Percentiles rank a stretch among this genome's conserved stretches.
These are phyloP conservation scores for Temnothorax rugatulus DNA, from an alignment of 2,888 invertebrate genomes.

Conservation along the genomic window DNA sequence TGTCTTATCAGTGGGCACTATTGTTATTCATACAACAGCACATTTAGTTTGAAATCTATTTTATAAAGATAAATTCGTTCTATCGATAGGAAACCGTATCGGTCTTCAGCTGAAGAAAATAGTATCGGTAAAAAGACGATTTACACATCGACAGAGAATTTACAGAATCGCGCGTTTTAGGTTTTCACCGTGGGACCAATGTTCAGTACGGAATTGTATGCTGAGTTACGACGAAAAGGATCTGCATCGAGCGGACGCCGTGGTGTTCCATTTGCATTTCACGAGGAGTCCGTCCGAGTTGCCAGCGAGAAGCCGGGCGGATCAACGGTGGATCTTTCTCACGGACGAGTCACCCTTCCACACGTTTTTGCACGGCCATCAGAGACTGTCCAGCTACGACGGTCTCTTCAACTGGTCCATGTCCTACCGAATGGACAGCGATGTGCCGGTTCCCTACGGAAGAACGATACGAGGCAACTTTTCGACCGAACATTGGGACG, in stretches of 20 bases:
- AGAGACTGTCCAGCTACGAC: conserved; percentile 86
- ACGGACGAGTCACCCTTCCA: conserved; percentile 90
- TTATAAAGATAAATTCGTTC: background rate
- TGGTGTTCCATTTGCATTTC: conserved; percentile 89
- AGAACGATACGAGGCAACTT: conserved; percentile 86
- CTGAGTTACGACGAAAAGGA: conserved; percentile 88
- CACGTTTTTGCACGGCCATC: conserved; percentile 86
- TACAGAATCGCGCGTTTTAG: conserved; percentile 81
- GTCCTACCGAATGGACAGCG: conserved; percentile 90
- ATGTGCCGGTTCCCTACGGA: conserved; percentile 90
- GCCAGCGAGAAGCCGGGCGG: conserved; percentile 86
- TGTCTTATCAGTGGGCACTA: background rate
- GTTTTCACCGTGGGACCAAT: conserved; percentile 87
- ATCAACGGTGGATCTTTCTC: conserved; percentile 91
- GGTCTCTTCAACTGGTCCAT: conserved; percentile 92
- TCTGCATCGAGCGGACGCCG: conserved; percentile 88
- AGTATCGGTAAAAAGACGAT: background rate
- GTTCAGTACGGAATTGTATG: conserved; percentile 89
- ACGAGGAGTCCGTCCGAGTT: conserved; percentile 86
- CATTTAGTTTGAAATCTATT: background rate
- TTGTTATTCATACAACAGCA: background rate
- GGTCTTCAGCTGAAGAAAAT: background rate
- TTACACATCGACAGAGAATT: background rate
- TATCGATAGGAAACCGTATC: background rate
- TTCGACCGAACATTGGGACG: conserved; percentile 78